Evolutionary conservation across 2,113 vertebrate genomes (phyloP), one percentile per base, ranked within the genome.

Genomic region (Oryzias melastigma): DNA sequence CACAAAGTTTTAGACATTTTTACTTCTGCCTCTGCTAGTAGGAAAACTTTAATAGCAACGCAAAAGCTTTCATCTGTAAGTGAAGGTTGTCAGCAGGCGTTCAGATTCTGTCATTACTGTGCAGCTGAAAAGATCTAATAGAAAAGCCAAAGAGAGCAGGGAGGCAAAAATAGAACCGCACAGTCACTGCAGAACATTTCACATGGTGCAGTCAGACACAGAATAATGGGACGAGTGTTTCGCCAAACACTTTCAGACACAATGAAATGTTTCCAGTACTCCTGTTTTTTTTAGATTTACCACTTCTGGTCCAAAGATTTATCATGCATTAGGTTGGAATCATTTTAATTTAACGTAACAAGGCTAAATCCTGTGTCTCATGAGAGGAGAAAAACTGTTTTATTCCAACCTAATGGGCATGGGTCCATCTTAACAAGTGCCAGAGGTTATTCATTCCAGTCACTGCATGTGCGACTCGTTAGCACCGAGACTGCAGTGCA

Each of bases 201-300:
- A 64, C 63, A 57, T 52, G 47, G 68, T 68, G 54, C 16, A 4
- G 73, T 80, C 62, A 60, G 54, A 57, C 71, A 77, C 57, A 20
- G 55, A 62, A 72, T 76, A 49, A 74, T 70, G 78, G 68, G 72
- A 87, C 75, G 79, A 77, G 85, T 68, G 63, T 68, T 66, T 69
- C 78, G 8, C 7, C 6, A 7, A 7, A 7, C 29, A 35, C 29
- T 35, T 27, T 35, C 29, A 10, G 29, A 10, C 8, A 35, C 29
- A 35, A 35, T 10, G 8, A 44, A 44, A 44, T 44, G 24, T 54
- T 77, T 35, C 29, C 8, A 10, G 10, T 35, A 35, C 10, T 35
- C 29, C 29, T 35, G 10, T 35, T 35, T 35, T 35, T 10, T 35
- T 35, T 12, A 35, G 5, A 27, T 27, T 5, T 27, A 27, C 8